Percentiles rank a stretch among this genome's conserved stretches.
These are phyloP conservation scores for Lutjanus erythropterus DNA, from an alignment of 2,113 vertebrate genomes.

Conservation along the genomic window DNA sequence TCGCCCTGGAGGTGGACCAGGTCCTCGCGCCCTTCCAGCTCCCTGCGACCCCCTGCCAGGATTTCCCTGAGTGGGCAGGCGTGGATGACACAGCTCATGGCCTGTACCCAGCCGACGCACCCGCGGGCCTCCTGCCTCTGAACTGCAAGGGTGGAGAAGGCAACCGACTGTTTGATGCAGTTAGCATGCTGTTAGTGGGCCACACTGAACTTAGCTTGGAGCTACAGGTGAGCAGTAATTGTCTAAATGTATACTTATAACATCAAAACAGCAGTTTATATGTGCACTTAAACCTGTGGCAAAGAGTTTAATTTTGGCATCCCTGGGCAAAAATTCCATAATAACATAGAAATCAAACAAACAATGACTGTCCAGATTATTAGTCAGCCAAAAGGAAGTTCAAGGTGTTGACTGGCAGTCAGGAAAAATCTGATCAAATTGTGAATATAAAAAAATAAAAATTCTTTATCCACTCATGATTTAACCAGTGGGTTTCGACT, in stretches of 20 bases:
- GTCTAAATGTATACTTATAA: too few species aligned
- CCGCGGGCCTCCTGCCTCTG: constrained; percentile 90
- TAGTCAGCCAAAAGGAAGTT: too few species aligned
- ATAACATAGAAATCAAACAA: too few species aligned
- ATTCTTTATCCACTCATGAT: too few species aligned
- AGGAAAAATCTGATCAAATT: too few species aligned
- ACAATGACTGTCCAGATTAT: too few species aligned
- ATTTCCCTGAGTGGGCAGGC: constrained; percentile 86
- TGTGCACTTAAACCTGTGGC: neutral
- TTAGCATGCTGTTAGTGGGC: constrained; percentile 91
- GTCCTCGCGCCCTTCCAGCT: constrained; percentile 87
- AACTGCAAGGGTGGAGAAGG: constrained; percentile 92
- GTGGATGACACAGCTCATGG: constrained; percentile 89
- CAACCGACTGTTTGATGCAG: constrained; percentile 93
- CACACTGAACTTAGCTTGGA: constrained; percentile 91
- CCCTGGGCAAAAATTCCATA: too few species aligned
- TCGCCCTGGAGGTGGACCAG: constrained; percentile 87
- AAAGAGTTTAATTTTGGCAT: too few species aligned
- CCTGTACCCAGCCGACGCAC: constrained; percentile 93
- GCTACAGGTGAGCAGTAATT: constrained; percentile 86
- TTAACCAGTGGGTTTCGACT: too few species aligned
- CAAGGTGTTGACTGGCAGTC: too few species aligned
- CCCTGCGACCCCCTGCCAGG: constrained; percentile 82
- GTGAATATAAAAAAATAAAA: too few species aligned
- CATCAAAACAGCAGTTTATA: neutral